Evolutionary conservation across 53 echinoderm and acorn worm genomes (phyloP).

Genomic region (Stichopus horrens): DNA sequence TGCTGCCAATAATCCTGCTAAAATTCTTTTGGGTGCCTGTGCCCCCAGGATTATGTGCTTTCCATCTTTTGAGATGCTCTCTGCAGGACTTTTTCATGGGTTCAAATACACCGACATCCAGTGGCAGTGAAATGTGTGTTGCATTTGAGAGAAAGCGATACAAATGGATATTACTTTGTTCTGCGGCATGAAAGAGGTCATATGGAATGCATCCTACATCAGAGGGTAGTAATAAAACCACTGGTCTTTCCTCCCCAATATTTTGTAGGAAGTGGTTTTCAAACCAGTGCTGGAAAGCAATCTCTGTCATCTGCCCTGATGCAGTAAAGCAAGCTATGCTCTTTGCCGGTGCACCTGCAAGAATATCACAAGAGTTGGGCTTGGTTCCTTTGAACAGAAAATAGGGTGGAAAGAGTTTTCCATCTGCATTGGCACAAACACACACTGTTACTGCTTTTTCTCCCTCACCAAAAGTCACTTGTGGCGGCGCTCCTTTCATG

Average conservation of each 20-base stretch:
- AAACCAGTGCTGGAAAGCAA: constrained; percentile 29
- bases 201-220: constrained; percentile 32
- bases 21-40: constrained; percentile 9
- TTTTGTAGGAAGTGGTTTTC: neutral
- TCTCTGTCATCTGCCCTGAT: constrained; percentile 22
- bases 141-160: constrained; percentile 31
- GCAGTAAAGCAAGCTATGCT: constrained; percentile 15
- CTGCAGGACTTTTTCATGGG: constrained; percentile 37
- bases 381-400: constrained; percentile 24
- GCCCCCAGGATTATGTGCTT: neutral
- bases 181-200: constrained; percentile 24
- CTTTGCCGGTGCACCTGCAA: constrained; percentile 18
- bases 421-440: constrained; percentile 42
- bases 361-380: constrained; percentile 22
- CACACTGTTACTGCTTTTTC: constrained; percentile 18
- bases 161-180: constrained; percentile 6
- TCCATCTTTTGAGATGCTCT: constrained; percentile 24
- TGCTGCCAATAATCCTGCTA: constrained; percentile 18
- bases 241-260: constrained; percentile 34
- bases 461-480: constrained; percentile 4
- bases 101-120: constrained; percentile 50
- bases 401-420: constrained; percentile 9
- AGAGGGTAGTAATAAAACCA: constrained; percentile 22
- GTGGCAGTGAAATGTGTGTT: constrained; percentile 34
- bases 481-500: constrained; percentile 29